Percentiles rank a stretch among this genome's conserved stretches.
phyloP scores from a whole-genome alignment of 2,113 vertebrate genomes.

The Gymnogyps californianus region DNA sequence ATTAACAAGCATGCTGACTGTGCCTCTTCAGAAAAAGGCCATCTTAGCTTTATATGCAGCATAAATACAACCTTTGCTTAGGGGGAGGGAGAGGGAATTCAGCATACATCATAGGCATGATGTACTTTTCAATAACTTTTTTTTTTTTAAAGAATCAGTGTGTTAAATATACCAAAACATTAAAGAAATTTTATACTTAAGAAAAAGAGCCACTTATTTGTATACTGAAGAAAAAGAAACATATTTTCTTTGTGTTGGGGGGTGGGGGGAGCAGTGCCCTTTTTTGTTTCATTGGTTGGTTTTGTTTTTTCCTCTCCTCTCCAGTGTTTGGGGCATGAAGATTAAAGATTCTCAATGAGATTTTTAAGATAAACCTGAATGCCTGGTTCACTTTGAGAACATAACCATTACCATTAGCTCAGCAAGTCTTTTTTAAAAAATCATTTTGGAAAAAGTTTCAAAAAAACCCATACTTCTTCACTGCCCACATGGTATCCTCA shows the following conservation, averaged over 20 bases:
- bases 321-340: neutral
- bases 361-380: neutral
- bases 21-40: neutral
- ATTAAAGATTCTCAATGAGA: neutral
- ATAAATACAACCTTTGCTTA: neutral
- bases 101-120: neutral
- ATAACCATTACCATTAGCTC: neutral
- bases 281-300: neutral
- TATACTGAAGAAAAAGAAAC: neutral
- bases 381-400: neutral
- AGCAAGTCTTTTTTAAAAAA: neutral
- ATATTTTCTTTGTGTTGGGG: neutral
- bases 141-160: neutral
- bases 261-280: accelerated
- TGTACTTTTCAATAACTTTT: neutral
- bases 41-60: neutral
- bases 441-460: neutral
- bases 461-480: neutral
- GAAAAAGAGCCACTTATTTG: neutral
- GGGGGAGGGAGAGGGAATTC: neutral
- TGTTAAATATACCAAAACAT: neutral
- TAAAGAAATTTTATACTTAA: neutral
- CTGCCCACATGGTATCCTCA: neutral
- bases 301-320: neutral
- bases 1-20: neutral